phyloP scores from a whole-genome alignment of 2,113 vertebrate species.

The Pelecanus crispus region DNA sequence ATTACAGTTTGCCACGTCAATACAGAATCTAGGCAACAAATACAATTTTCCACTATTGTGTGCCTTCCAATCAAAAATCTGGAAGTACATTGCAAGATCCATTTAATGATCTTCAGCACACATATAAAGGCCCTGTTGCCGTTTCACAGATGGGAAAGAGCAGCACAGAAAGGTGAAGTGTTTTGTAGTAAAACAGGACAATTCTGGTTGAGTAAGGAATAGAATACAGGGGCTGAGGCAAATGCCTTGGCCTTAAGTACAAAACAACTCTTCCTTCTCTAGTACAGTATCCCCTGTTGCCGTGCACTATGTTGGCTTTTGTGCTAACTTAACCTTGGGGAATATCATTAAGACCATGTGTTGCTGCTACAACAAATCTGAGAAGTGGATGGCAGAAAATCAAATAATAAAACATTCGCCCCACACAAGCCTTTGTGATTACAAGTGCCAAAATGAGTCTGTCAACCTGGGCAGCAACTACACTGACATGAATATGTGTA shows the following conservation, averaged over 20 bases:
- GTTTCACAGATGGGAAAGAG: background rate
- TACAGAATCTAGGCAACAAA: background rate
- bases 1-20: background rate
- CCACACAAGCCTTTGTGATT: background rate
- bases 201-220: background rate
- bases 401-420: constrained; percentile 16
- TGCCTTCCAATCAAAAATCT: constrained; percentile 14
- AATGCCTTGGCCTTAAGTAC: background rate
- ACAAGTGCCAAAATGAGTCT: constrained; percentile 6
- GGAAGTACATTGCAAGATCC: constrained; percentile 10
- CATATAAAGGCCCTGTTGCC: background rate
- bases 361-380: constrained; percentile 18
- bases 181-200: background rate
- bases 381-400: constrained; percentile 5
- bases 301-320: background rate
- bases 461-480: background rate
- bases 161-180: background rate
- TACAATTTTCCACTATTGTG: background rate
- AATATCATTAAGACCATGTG: constrained; percentile 25
- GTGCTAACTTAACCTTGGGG: background rate
- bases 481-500: background rate
- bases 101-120: background rate
- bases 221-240: background rate
- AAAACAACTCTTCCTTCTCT: background rate
- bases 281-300: background rate